These are phyloP conservation scores for Luidia sarsii DNA, from an alignment of 53 echinoderm and acorn worm species.

Conservation along the genomic window DNA sequence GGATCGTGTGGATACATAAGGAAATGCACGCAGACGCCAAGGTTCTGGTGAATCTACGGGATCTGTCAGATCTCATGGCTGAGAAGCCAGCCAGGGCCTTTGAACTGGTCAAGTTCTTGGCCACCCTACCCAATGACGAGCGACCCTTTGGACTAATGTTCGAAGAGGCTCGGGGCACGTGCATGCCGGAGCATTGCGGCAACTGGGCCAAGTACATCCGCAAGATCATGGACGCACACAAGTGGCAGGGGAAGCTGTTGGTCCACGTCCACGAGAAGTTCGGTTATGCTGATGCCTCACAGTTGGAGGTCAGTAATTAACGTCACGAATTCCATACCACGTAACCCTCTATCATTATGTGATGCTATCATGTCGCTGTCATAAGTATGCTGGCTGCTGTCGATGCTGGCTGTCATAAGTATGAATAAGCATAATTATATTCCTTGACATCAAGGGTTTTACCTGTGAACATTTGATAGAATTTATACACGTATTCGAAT, in stretches of 20 bases:
- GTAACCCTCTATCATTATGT: neutral
- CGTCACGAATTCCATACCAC: neutral
- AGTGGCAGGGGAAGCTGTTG: conserved; percentile 65
- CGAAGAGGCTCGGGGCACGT: conserved; percentile 57
- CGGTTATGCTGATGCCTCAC: conserved; percentile 61
- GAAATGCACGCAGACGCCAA: conserved; percentile 49
- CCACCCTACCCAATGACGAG: conserved; percentile 32
- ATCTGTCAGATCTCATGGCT: conserved; percentile 49
- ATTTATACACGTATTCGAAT: no score
- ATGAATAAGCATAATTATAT: no score
- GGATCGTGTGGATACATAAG: conserved; percentile 54
- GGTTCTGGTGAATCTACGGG: conserved; percentile 60
- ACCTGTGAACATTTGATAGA: no score
- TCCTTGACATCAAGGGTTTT: no score
- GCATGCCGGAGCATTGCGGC: conserved; percentile 51
- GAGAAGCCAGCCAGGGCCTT: conserved; percentile 41
- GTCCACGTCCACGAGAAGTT: conserved; percentile 77
- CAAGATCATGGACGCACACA: conserved; percentile 62
- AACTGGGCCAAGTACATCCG: conserved; percentile 67
- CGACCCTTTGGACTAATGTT: conserved; percentile 60
- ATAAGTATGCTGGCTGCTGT: neutral
- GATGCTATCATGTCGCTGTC: neutral
- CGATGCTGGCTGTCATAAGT: neutral
- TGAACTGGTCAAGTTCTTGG: conserved; percentile 40
- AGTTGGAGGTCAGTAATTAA: conserved; percentile 61